Conservation (phyloP, 1,140 invertebrate species). For the Cydia fagiglandana region DNA sequence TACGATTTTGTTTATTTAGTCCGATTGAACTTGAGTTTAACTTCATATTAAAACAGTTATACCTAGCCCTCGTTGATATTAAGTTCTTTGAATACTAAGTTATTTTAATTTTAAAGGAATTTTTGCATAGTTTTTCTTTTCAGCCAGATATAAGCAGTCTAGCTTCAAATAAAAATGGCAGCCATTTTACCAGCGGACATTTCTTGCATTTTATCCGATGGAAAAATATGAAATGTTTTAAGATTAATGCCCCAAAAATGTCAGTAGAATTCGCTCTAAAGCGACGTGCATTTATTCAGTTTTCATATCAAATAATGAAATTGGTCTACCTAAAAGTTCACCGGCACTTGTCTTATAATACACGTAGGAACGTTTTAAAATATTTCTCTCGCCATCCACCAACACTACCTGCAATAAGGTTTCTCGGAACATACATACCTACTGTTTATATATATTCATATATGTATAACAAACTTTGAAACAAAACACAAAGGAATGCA, state of each 20-base stretch:
- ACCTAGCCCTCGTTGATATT: no score
- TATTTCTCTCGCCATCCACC: not conserved
- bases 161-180: conserved; percentile 3
- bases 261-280: not conserved
- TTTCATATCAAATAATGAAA: not conserved
- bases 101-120: not conserved
- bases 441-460: no score
- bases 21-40: no score
- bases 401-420: not conserved
- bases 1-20: no score
- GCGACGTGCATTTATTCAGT: not conserved
- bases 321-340: not conserved
- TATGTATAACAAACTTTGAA: conserved; percentile 2
- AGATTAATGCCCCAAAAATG: not conserved
- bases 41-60: no score
- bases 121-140: not conserved
- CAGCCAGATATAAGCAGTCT: not conserved
- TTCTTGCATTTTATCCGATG: conserved; percentile 5
- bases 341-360: not conserved
- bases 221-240: conserved; percentile 2
- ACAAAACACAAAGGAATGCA: conserved; percentile 19
- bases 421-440: not conserved
- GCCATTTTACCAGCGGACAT: not conserved
- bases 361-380: not conserved
- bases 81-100: no score